Evolutionary conservation across 2,797 vertebrate species (phyloP).

Genomic region (Mallotus villosus): DNA sequence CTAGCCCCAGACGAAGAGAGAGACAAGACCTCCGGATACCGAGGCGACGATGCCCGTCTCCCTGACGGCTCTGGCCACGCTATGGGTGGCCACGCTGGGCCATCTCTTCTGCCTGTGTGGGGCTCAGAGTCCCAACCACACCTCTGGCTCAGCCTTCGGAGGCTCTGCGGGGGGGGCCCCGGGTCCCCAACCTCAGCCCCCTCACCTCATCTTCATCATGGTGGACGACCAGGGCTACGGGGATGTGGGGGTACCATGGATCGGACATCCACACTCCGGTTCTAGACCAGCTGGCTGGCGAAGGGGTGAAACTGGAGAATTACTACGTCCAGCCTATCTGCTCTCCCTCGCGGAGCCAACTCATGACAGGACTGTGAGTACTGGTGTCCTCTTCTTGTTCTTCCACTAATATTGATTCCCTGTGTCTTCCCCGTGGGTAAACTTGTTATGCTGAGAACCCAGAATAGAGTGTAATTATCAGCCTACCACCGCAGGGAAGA

Average conservation of each 20-base stretch:
- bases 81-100: slow-evolving; percentile 69
- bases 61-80: slow-evolving; percentile 64
- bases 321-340: slow-evolving; percentile 97
- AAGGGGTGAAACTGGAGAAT: slow-evolving; percentile 94
- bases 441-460: background rate
- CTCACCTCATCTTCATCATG: slow-evolving; percentile 91
- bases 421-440: background rate
- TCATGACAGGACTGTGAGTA: slow-evolving; percentile 93
- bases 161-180: slow-evolving; percentile 1
- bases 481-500: too few relatives aligned
- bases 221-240: slow-evolving; percentile 93
- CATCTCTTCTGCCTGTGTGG: slow-evolving; percentile 70
- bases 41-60: slow-evolving; percentile 56
- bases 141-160: background rate
- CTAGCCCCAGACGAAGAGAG: background rate
- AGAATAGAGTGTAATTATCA: too few relatives aligned
- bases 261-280: slow-evolving; percentile 89
- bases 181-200: slow-evolving; percentile 46
- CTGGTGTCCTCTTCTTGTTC: background rate
- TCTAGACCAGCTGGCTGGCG: slow-evolving; percentile 85
- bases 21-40: background rate
- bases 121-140: slow-evolving; percentile 36
- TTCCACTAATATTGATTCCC: background rate
- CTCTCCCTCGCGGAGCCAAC: slow-evolving; percentile 91
- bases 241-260: slow-evolving; percentile 92